Evolutionary conservation across 1,140 invertebrate species (phyloP).

Genomic region (Apis florea): DNA sequence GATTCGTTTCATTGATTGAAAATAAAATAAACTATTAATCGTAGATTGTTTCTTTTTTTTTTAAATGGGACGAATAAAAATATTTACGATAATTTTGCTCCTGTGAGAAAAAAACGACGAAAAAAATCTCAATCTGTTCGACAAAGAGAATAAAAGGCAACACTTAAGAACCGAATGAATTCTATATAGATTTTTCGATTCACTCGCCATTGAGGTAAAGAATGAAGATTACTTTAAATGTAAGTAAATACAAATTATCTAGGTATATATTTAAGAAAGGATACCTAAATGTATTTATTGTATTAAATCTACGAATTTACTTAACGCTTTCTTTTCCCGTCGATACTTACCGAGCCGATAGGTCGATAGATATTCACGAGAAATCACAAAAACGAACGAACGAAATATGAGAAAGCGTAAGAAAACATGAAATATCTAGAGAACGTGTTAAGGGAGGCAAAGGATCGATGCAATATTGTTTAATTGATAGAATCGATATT

Average conservation of each 20-base stretch:
- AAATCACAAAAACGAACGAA: constrained; percentile 2
- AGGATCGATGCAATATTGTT: not conserved
- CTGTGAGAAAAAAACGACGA: constrained; percentile 27
- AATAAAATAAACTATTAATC: not conserved
- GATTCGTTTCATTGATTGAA: not conserved
- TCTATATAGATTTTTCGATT: constrained; percentile 67
- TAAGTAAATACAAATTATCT: constrained; percentile 47
- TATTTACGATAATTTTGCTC: constrained; percentile 21
- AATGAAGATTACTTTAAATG: constrained; percentile 1
- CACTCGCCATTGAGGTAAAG: constrained; percentile 63
- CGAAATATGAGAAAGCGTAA: not conserved
- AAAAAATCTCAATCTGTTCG: constrained; percentile 51
- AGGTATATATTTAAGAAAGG: constrained; percentile 54
- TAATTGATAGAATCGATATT: not conserved
- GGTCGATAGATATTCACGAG: constrained; percentile 19
- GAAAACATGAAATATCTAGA: not conserved
- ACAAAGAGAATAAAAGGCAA: not conserved
- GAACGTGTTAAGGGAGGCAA: not conserved
- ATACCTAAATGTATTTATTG: constrained; percentile 65
- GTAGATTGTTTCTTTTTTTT: not conserved
- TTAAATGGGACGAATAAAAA: not conserved
- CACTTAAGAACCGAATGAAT: constrained; percentile 41
- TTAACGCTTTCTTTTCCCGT: constrained; percentile 40
- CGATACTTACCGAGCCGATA: constrained; percentile 33
- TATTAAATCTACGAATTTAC: constrained; percentile 48